Base-by-base conservation (phyloP, 23 tunicate genomes). In the Trididemnum miniatum region DNA sequence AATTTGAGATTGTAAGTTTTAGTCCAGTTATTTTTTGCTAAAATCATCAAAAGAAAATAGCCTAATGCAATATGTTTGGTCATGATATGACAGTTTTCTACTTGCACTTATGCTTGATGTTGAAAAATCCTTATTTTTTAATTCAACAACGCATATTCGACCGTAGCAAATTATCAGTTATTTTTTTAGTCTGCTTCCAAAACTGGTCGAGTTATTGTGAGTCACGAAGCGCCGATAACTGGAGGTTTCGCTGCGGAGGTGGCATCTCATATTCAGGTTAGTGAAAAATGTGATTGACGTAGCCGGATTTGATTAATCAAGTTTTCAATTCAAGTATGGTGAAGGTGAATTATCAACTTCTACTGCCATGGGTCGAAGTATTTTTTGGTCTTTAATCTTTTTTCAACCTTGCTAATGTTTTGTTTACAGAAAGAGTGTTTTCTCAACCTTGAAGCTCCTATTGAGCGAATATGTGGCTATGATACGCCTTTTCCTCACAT, bases 401-500 rank as follows among this genome's bases (percentile, higher is more conserved):
- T 12, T 49, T 18, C 57, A 49, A 18, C 57, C 15, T n/a, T n/a
- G n/a, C n/a, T n/a, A n/a, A n/a, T 71, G 38, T 39, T 74, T 38
- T n/a, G 37, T 49, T 81, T 83, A 32, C 89, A 86, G 89, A 86
- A 86, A 82, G 99, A 95, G 65, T 95, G 99, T 79, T 95, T 95
- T 69, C 39, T 95, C 28, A 84, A 95, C 86, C 87, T 95, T 51
- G 99, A 95, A 72, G 86, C 97, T 31, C 99, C 99, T n/a, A 74
- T 90, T 23, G 92, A 89, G 64, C 59, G 99, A 50, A 82, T 95
- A 35, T 95, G 99, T 64, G 99, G 99, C 0, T 84, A 71, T 51
- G 99, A 95, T 75, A 95, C 99, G 35, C 99, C 99, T 9, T 88
- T 87, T 39, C 99, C 99, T 22, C 99, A 95, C 79, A 86, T 95